Percentiles rank a stretch among this genome's conserved stretches.
These are phyloP conservation scores for Drosophila fulvimacula DNA, from an alignment of 2,888 invertebrate species.

Conservation along the genomic window DNA sequence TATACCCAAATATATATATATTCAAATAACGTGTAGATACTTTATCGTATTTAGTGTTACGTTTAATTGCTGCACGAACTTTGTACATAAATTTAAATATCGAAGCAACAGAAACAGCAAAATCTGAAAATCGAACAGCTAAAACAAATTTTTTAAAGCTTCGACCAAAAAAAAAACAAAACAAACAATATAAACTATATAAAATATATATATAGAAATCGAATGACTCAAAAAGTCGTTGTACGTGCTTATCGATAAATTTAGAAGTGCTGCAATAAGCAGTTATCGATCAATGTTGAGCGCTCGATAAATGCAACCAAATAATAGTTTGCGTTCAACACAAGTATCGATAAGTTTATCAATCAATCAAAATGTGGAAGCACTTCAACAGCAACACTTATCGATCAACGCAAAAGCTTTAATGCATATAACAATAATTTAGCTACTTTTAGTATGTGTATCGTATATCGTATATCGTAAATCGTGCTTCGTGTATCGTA, in stretches of 20 bases:
- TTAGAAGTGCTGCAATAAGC: neutral
- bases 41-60: constrained; percentile 63
- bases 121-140: constrained; percentile 9
- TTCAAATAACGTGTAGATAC: constrained; percentile 50
- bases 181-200: constrained; percentile 3
- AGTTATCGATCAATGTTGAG: neutral
- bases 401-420: constrained; percentile 5
- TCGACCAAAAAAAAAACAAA: constrained; percentile 61
- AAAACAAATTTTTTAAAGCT: constrained; percentile 57
- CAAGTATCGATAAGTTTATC: neutral
- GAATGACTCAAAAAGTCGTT: constrained; percentile 5
- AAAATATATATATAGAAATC: neutral
- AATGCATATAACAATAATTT: constrained; percentile 20
- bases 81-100: constrained; percentile 75
- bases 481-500: constrained; percentile 14
- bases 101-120: constrained; percentile 54
- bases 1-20: constrained; percentile 11
- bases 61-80: constrained; percentile 78
- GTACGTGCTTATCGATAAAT: constrained; percentile 1
- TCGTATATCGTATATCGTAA: constrained; percentile 20
- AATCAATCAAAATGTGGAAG: neutral
- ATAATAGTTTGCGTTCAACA: too few species aligned
- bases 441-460: constrained; percentile 31
- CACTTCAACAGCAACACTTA: neutral
- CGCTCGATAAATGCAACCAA: too few species aligned